These are phyloP conservation scores for Xylota segnis DNA, from an alignment of 2,888 invertebrate genomes.

Conservation along the genomic window DNA sequence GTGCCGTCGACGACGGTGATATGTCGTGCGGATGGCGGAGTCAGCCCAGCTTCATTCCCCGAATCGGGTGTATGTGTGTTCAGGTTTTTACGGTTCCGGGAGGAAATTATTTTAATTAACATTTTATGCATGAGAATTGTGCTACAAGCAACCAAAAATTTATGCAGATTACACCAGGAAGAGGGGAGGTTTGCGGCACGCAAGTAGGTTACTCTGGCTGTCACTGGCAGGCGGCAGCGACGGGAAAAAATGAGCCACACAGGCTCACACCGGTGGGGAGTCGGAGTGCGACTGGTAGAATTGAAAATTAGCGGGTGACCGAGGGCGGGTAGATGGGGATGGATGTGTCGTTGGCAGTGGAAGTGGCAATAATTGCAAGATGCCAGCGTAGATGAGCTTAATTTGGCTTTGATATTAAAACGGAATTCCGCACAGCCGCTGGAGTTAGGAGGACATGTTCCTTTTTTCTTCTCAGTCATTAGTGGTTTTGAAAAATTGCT, in stretches of 20 bases:
- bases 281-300: conserved; percentile 38
- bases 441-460: not conserved
- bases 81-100: conserved; percentile 59
- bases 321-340: conserved; percentile 4
- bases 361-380: conserved; percentile 56
- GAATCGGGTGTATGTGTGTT: conserved; percentile 21
- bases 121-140: conserved; percentile 74
- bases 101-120: conserved; percentile 77
- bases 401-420: conserved; percentile 51
- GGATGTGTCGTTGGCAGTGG: conserved; percentile 33
- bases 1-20: not conserved
- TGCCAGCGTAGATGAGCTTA: conserved; percentile 58
- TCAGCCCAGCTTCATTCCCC: conserved; percentile 27
- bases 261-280: conserved; percentile 3
- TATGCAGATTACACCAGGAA: conserved; percentile 71
- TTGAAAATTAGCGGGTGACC: conserved; percentile 65
- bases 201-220: conserved; percentile 46
- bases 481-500: not conserved
- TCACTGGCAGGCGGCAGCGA: conserved; percentile 14
- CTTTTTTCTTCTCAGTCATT: not conserved
- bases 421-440: conserved; percentile 11
- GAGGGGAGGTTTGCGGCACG: conserved; percentile 47
- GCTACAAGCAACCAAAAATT: conserved; percentile 69
- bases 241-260: conserved; percentile 34
- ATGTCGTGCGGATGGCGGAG: conserved; percentile 25